Evolutionary conservation across 2,797 vertebrate genomes (phyloP), one percentile per base, ranked within the genome.

Genomic region (Perodicticus potto): DNA sequence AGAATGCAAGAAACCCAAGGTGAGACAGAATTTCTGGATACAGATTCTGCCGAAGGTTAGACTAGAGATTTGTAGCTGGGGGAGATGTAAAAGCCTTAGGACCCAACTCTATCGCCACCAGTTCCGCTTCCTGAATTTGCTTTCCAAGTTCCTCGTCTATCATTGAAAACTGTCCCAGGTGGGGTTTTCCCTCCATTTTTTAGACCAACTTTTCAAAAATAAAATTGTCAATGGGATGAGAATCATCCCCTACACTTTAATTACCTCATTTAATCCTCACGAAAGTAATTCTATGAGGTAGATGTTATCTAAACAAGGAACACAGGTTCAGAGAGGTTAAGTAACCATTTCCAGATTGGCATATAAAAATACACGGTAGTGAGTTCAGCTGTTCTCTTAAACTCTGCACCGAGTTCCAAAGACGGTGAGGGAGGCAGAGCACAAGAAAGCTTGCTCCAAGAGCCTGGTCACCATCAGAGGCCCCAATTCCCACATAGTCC

Each of bases 141-240:
- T 85, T 92, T 94, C 40, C 57, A 93, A 69, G 20, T 85, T 92
- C 19, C 34, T 83, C 83, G 85, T 82, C 10, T 67, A 3, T 92
- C 37, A 82, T 49, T 86, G 59, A 82, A 89, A 40, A 45, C 5
- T 43, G n/a, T 34, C 53, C 57, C 20, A 27, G 5, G 29, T 12
- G 12, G 11, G 5, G 8, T 2, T 53, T 29, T 57, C 3, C 12
- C n/a, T 92, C 43, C 59, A 77, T n/a, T 73, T 70, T 72, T 76
- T 49, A 76, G 37, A 43, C 25, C 9, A 27, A 22, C 40, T 16
- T 87, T 72, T 23, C 14, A 23, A 55, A 92, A 49, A 11, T 57
- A 27, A 81, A 90, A 53, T 45, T 82, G 14, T 89, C 40, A 32
- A 32, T 88, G 20, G 27, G n/a, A 80, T 14, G 8, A 23, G 12